These are phyloP conservation scores for Ispidina picta DNA, from an alignment of 2,797 vertebrate genomes.

Conservation along the genomic window DNA sequence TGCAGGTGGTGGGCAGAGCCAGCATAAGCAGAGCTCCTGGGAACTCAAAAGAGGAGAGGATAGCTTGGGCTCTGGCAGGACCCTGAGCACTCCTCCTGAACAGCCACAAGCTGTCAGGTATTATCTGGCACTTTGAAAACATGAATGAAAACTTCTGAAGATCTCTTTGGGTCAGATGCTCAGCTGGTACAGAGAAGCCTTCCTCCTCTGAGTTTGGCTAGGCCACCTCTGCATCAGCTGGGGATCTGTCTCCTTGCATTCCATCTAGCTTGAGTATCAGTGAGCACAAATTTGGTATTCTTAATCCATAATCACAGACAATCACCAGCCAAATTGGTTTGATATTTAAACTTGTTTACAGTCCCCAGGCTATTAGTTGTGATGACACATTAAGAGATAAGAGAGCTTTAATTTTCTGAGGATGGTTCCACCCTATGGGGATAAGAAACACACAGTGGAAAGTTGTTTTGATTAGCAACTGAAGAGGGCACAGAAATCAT, in stretches of 20 bases:
- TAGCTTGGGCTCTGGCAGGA: fast-evolving
- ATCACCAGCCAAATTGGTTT: conserved; percentile 63
- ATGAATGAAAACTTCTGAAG: not conserved
- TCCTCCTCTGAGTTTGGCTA: not conserved
- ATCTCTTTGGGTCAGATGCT: not conserved
- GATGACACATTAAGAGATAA: conserved; percentile 73
- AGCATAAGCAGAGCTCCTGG: not conserved
- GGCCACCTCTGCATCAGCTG: not conserved
- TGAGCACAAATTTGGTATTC: conserved; percentile 26
- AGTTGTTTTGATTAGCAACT: conserved; percentile 61
- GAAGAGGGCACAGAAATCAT: conserved; percentile 36
- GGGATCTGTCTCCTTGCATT: not conserved
- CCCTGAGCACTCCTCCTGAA: not conserved
- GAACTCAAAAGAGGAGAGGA: not conserved
- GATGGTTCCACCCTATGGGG: conserved; percentile 46
- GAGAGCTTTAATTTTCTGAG: conserved; percentile 69
- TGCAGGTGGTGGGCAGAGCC: not conserved
- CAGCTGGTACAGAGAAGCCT: not conserved
- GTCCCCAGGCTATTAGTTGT: conserved; percentile 68
- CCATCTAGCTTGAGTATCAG: conserved; percentile 31
- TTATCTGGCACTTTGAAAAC: not conserved
- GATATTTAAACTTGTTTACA: conserved; percentile 73
- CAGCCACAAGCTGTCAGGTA: not conserved
- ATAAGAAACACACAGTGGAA: conserved; percentile 29
- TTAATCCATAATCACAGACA: conserved; percentile 62